phyloP scores from a whole-genome alignment of 92 coral and sea anemone species.

The Heliopora coerulea region DNA sequence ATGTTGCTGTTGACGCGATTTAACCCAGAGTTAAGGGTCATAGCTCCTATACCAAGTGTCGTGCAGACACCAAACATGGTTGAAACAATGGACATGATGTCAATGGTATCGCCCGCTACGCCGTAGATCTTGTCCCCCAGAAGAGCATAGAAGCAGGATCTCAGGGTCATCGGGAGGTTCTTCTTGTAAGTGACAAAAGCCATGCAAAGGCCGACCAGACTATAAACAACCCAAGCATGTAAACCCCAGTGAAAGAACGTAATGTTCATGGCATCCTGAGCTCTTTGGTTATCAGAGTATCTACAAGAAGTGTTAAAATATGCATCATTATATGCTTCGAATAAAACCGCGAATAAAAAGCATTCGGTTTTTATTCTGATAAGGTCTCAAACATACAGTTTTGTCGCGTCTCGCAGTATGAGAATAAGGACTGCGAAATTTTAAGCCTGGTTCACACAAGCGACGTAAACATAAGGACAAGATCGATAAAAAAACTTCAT shows the following conservation, averaged over 20 bases:
- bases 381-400: too few relatives aligned
- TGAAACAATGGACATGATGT: slow-evolving; percentile 32
- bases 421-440: too few relatives aligned
- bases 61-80: slow-evolving; percentile 48
- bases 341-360: too few relatives aligned
- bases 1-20: slow-evolving; percentile 64
- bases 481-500: too few relatives aligned
- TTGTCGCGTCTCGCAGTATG: too few relatives aligned
- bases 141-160: slow-evolving; percentile 37
- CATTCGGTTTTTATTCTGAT: too few relatives aligned
- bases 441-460: too few relatives aligned
- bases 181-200: slow-evolving; percentile 15
- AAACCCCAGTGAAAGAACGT: slow-evolving; percentile 42
- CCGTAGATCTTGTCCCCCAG: slow-evolving; percentile 57
- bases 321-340: too few relatives aligned
- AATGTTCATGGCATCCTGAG: slow-evolving; percentile 31
- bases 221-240: slow-evolving; percentile 41
- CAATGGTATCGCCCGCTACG: slow-evolving; percentile 34
- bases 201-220: slow-evolving; percentile 29
- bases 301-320: background rate
- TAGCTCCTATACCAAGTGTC: slow-evolving; percentile 33
- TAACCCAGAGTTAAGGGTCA: slow-evolving; percentile 60
- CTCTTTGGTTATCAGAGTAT: slow-evolving; percentile 28
- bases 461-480: too few relatives aligned
- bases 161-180: slow-evolving; percentile 29